Base-by-base conservation (phyloP, 2,888 invertebrate genomes). In the Cataglyphis rosenhaueri region DNA sequence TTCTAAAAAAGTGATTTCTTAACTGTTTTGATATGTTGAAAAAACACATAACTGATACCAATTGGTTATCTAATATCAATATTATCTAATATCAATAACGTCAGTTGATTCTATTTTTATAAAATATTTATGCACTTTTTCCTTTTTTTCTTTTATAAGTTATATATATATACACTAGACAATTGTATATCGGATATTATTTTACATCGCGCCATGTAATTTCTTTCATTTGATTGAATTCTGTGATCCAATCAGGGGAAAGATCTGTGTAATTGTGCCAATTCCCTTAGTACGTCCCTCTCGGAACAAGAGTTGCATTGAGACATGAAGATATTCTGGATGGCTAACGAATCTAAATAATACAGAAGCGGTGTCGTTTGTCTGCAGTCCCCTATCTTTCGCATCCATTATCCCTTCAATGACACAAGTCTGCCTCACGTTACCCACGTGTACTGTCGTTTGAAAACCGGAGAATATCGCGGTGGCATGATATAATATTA, bases 371-470 rank as follows among this genome's bases (percentile, higher is more conserved):
- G 96, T 96, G 91, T 98, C 97, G 89, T 99, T 98, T 0, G 98
- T 98, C 55, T 97, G 96, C 83, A 97, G 95, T 75, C 96, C 96
- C 91, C 96, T 95, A 0, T 96, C 95, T 0, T 96, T 96, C 93
- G 96, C 95, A 15, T 95, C 96, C 95, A 96, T 96, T 85, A 97
- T 96, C 25, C 96, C 98, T 91, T 97, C 96, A 68, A 99, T 97
- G 10, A 97, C 97, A n/a, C 98, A 99, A 0, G 99, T 99, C 95
- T 99, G 99, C 0, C 99, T 95, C 9, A 99, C 98, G 91, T 98
- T 99, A 0, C 99, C 99, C 74, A 99, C 98, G 94, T 99, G 99
- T 0, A 99, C 97, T 0, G 99, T 99, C 29, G 98, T 98, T 94
- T 98, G 98, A 94, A 98, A 98, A 41, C 98, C 98, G 5, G 97